phyloP scores from a whole-genome alignment of 2,113 vertebrate genomes.

The Otolemur garnettii region DNA sequence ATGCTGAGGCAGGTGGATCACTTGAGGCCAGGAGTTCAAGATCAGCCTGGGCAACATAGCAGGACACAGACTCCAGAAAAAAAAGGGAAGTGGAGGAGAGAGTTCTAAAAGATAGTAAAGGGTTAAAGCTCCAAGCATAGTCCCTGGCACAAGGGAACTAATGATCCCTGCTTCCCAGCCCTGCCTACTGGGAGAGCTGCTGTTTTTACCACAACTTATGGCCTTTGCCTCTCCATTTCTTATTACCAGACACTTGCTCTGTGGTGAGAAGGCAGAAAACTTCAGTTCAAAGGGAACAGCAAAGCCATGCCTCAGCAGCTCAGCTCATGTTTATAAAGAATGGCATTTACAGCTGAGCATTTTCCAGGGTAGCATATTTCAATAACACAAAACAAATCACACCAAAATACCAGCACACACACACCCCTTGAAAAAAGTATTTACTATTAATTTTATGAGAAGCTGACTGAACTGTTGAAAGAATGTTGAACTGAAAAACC shows the following conservation, averaged over 20 bases:
- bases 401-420: slow-evolving; percentile 58
- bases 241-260: slow-evolving; percentile 37
- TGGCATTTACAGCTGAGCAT: slow-evolving; percentile 72
- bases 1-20: neutral
- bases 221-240: neutral
- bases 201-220: neutral
- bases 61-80: too few species aligned
- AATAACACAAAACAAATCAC: slow-evolving; percentile 77
- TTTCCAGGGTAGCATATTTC: slow-evolving; percentile 76
- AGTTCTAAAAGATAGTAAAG: too few species aligned
- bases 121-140: neutral
- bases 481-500: slow-evolving; percentile 74
- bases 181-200: neutral
- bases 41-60: neutral
- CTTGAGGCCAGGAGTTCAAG: neutral
- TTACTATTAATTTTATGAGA: slow-evolving; percentile 78
- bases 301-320: slow-evolving; percentile 35
- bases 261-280: neutral
- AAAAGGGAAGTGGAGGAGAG: too few species aligned
- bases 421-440: slow-evolving; percentile 54
- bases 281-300: slow-evolving; percentile 58
- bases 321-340: slow-evolving; percentile 70
- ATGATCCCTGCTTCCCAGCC: neutral
- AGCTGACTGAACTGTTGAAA: slow-evolving; percentile 71
- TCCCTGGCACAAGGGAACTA: neutral